phyloP scores from a whole-genome alignment of 2,113 vertebrate species.

The Pogona vitticeps region DNA sequence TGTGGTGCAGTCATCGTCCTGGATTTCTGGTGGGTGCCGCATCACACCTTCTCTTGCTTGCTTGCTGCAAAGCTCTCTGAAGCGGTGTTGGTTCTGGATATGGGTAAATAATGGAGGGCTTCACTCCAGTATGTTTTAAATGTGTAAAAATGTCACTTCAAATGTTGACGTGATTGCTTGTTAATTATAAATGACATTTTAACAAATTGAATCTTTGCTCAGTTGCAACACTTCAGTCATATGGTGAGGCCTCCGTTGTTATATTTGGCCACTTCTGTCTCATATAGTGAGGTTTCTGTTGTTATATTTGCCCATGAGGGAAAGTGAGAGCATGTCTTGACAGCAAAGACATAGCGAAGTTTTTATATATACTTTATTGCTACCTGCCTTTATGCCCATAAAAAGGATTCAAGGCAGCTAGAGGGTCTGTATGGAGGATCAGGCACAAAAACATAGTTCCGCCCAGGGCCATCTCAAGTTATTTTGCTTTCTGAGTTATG shows the following conservation, averaged over 20 bases:
- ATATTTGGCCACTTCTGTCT: neutral
- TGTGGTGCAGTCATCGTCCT: constrained; percentile 9
- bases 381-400: neutral
- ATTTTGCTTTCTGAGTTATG: constrained; percentile 3
- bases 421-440: neutral
- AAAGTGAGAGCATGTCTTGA: constrained; percentile 10
- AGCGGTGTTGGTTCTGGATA: constrained; percentile 55
- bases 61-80: constrained; percentile 50
- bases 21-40: constrained; percentile 23
- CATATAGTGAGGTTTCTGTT: neutral
- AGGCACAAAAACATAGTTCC: too few relatives aligned
- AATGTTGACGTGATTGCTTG: constrained; percentile 57
- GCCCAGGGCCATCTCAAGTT: too few relatives aligned
- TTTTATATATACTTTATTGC: neutral
- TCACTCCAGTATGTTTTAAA: constrained; percentile 53
- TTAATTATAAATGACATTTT: constrained; percentile 64
- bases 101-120: constrained; percentile 62
- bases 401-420: neutral
- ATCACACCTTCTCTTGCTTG: constrained; percentile 9
- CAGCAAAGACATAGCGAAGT: neutral
- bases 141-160: constrained; percentile 60
- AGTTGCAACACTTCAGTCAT: neutral
- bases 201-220: constrained; percentile 27
- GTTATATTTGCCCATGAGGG: constrained; percentile 35
- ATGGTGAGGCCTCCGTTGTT: neutral